Percentiles rank a stretch among this genome's conserved stretches.
Evolutionary conservation across 2,797 vertebrate genomes (phyloP).

Genomic region (Cryptoblepharus egeriae): DNA sequence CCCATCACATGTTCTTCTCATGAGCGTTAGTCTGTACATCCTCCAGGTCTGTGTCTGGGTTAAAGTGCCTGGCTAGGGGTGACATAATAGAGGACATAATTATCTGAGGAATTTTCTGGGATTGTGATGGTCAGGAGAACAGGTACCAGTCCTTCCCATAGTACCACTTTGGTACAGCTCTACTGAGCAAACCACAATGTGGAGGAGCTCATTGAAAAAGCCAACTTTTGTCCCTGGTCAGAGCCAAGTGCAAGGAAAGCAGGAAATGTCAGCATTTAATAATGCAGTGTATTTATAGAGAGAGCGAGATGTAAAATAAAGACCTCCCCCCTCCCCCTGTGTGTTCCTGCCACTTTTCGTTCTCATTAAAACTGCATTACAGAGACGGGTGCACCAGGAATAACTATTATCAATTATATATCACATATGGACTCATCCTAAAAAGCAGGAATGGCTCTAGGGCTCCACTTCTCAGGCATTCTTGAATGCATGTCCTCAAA

Average conservation of each 20-base stretch:
- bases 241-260: conserved; percentile 27
- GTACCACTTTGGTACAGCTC: neutral
- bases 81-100: neutral
- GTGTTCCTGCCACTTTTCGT: neutral
- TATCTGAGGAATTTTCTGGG: neutral
- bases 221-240: conserved; percentile 12
- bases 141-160: neutral
- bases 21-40: no score
- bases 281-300: conserved; percentile 29
- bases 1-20: no score
- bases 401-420: conserved; percentile 70
- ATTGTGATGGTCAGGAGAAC: neutral
- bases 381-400: conserved; percentile 61
- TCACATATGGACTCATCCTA: conserved; percentile 22
- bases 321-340: conserved; percentile 10
- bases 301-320: conserved; percentile 31
- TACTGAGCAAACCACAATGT: neutral
- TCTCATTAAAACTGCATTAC: conserved; percentile 68
- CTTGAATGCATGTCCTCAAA: conserved; percentile 9
- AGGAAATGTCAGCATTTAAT: conserved; percentile 46
- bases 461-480: neutral
- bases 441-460: conserved; percentile 33
- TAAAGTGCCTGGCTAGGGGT: neutral
- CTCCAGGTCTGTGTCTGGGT: neutral
- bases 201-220: conserved; percentile 29